Evolutionary conservation across 64 coral and sea anemone genomes (phyloP).

Genomic region (Astreopora myriophthalma): DNA sequence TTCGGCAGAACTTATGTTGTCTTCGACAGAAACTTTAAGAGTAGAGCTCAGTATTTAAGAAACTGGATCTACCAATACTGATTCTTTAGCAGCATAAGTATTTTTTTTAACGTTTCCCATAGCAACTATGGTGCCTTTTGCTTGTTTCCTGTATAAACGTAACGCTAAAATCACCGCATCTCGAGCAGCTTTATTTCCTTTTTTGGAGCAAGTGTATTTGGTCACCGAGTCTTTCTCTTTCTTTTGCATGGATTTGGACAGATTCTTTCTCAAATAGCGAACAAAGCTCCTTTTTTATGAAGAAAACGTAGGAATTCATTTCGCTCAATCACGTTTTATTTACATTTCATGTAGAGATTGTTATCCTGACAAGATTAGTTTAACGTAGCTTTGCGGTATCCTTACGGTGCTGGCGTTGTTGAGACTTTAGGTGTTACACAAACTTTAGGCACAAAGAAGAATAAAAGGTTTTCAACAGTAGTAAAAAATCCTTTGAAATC

Average conservation of each 20-base stretch:
- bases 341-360: neutral
- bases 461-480: neutral
- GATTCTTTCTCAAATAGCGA: too few relatives aligned
- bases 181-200: too few relatives aligned
- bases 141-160: neutral
- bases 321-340: slow-evolving; percentile 3
- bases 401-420: neutral
- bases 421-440: neutral
- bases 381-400: neutral
- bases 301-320: slow-evolving; percentile 1
- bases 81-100: neutral
- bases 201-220: neutral
- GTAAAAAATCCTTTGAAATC: neutral
- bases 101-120: neutral
- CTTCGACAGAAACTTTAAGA: slow-evolving; percentile 8
- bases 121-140: neutral
- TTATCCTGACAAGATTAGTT: slow-evolving; percentile 10
- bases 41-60: neutral
- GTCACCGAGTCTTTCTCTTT: too few relatives aligned
- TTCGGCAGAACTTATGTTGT: neutral
- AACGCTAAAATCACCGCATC: neutral
- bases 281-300: neutral
- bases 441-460: neutral
- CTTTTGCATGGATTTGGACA: too few relatives aligned
- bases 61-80: neutral